Evolutionary conservation across 2,888 invertebrate species (phyloP), one percentile per base, ranked within the genome.

Genomic region (Linnaemya vulpina): DNA sequence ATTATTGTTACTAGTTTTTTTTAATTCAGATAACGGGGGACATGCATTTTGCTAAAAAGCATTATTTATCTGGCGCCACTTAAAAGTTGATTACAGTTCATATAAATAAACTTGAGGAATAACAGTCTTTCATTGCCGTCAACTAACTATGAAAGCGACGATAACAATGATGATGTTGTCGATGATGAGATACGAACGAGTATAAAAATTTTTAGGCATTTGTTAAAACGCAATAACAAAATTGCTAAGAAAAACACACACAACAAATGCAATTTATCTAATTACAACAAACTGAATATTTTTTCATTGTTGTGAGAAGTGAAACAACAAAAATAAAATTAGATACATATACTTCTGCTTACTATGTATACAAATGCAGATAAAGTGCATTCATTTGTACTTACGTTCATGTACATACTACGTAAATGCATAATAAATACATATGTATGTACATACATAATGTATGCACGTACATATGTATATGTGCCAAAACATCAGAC

Each of bases 51-150:
- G 8, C 17, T 38, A 51, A 51, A 13, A 55, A 22, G 35, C 11
- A 65, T 40, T 55, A 40, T 53, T 79, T 35, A 55, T 43, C 73
- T 73, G 38, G 71, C 71, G 71, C 79, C 79, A 73, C 25, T 71
- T 38, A 51, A 38, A 67, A 68, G n/a, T 15, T 22, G 9, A 53
- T 62, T 62, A 13, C 17, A 20, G 22, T 40, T 40, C 40, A 62
- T 40, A 62, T 40, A 3, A 25, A 17, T 30, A 60, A 22, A 40
- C 51, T 38, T 20, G 43, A 25, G 15, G n/a, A 71, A 63, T 11
- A 40, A 38, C 10, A 43, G 68, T 53, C 46, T 46, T 13, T 49
- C 20, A 75, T 46, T 75, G 63, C 35, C 55, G 40, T 13, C 40
- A 53, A 43, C 25, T 17, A 53, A 43, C 25, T 17, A 40, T 63